Conservation (phyloP, 2,797 vertebrate genomes). For the Rhynchonycteris naso region DNA sequence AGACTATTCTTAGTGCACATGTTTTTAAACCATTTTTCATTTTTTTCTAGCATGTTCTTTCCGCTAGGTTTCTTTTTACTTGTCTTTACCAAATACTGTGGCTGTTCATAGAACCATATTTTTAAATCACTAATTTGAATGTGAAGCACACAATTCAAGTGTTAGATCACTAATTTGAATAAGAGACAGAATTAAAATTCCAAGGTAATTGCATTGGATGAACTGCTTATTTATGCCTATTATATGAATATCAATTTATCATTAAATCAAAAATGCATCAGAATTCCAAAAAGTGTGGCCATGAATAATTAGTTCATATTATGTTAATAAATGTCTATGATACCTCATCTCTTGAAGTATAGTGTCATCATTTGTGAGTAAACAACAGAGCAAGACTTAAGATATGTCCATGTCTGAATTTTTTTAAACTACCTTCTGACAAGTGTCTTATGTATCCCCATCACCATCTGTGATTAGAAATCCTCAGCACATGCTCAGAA, state of each 20-base stretch:
- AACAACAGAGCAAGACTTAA: background rate
- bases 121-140: constrained; percentile 48
- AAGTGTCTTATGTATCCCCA: background rate
- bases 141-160: background rate
- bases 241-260: background rate
- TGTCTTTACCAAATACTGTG: background rate
- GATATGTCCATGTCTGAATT: background rate
- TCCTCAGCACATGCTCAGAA: background rate
- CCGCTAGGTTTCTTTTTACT: background rate
- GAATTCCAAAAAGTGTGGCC: background rate
- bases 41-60: constrained; percentile 29
- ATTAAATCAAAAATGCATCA: constrained; percentile 10
- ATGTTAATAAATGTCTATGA: background rate
- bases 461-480: background rate
- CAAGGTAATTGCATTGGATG: background rate
- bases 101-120: background rate
- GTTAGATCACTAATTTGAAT: constrained; percentile 23
- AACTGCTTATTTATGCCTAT: constrained; percentile 1
- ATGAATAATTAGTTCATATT: background rate
- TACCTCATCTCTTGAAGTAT: background rate
- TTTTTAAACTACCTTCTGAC: background rate
- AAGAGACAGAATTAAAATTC: constrained; percentile 43
- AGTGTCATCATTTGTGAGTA: background rate
- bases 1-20: background rate
- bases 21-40: background rate